phyloP scores from a whole-genome alignment of 2,797 vertebrate species.

The Cossypha niveicapilla region DNA sequence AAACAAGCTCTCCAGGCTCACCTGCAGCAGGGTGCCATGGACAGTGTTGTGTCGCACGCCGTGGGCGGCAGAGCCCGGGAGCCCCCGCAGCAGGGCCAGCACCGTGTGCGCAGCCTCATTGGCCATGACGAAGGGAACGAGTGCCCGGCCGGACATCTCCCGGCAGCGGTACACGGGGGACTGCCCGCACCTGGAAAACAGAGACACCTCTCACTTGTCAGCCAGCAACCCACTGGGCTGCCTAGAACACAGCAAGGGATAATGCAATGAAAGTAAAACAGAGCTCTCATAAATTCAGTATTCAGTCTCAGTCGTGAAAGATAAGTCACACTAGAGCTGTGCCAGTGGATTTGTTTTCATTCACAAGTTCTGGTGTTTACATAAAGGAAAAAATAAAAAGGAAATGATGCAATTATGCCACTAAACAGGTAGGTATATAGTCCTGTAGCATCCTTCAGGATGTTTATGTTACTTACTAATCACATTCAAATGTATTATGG shows the following conservation, averaged over 20 bases:
- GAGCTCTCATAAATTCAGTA: not conserved
- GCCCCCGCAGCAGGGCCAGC: constrained; percentile 74
- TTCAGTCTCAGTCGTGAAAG: not conserved
- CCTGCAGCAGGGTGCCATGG: constrained; percentile 90
- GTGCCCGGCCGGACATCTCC: constrained; percentile 89
- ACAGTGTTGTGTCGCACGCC: constrained; percentile 83
- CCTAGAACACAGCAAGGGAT: not conserved
- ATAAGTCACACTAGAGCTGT: not conserved
- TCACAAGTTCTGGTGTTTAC: not conserved
- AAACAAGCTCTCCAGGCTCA: constrained; percentile 42
- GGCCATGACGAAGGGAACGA: constrained; percentile 88
- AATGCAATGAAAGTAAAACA: not conserved
- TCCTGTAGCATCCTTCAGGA: not conserved
- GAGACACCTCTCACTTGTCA: not conserved
- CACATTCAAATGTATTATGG: not conserved
- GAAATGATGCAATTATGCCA: not conserved
- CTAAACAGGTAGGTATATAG: not conserved
- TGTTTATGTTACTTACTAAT: not conserved
- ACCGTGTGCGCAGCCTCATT: constrained; percentile 79
- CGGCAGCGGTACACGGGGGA: constrained; percentile 88
- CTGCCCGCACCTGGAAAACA: constrained; percentile 79
- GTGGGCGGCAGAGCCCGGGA: constrained; percentile 74
- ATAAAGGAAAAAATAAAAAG: not conserved
- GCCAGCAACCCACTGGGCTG: not conserved
- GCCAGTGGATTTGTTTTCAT: not conserved